Conservation (phyloP, 2,113 vertebrate genomes). For the Hypanus sabinus region DNA sequence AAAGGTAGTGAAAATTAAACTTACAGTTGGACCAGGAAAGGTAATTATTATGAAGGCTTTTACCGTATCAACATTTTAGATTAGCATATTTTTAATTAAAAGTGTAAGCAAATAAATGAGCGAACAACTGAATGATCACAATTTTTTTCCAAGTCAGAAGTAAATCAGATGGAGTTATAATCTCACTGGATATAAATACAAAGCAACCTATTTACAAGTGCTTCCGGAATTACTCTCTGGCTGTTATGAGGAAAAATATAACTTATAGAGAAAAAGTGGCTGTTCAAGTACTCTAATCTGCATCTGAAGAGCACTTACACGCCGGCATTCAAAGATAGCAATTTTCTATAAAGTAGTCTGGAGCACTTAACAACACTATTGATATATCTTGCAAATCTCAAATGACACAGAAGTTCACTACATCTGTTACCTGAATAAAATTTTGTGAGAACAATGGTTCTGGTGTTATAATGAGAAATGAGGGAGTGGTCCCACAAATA, state of each 20-base stretch:
- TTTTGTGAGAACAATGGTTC: neutral
- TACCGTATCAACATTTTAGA: neutral
- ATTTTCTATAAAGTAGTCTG: slow-evolving; percentile 35
- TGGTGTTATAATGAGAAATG: slow-evolving; percentile 36
- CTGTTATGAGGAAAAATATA: neutral
- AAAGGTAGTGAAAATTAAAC: neutral
- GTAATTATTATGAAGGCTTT: neutral
- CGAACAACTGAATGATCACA: neutral
- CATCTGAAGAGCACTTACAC: slow-evolving; percentile 39
- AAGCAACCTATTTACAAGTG: neutral
- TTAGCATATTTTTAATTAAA: neutral
- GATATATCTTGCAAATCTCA: slow-evolving; percentile 43
- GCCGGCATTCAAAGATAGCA: slow-evolving; percentile 39
- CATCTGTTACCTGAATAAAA: slow-evolving; percentile 45
- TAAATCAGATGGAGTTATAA: neutral
- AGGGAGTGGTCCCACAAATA: slow-evolving; percentile 43
- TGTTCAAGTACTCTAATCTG: slow-evolving; percentile 36
- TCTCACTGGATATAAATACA: neutral
- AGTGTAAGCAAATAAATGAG: neutral
- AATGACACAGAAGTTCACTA: slow-evolving; percentile 43
- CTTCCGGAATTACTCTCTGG: too few species aligned
- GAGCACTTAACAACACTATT: slow-evolving; percentile 43
- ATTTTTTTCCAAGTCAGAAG: neutral
- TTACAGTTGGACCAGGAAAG: neutral
- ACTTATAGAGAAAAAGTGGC: neutral